Evolutionary conservation across 2,113 vertebrate genomes (phyloP), one percentile per base, ranked within the genome.

Genomic region (Podiceps cristatus): DNA sequence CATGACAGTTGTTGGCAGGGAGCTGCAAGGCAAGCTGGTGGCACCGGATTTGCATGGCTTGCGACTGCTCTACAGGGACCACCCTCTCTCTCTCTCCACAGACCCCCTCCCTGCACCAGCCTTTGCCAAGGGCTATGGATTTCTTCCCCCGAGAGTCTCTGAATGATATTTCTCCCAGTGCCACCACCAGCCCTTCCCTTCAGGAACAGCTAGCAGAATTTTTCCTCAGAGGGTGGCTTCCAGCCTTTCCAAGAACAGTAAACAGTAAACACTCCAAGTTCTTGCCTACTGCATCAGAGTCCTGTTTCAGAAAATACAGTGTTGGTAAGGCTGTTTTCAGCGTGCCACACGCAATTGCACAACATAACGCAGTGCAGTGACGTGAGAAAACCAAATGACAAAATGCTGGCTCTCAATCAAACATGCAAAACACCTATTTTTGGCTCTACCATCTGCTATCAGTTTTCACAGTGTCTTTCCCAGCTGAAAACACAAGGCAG

Each of bases 391-490:
- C 86, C 47, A 93, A 95, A 97, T 73, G 86, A 94, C 95, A 96
- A 97, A 94, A 97, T 90, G 22, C 89, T 97, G 96, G 95, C 93
- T 91, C 73, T 56, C 73, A 58, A 52, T 91, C 96, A 97, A 95
- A 75, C 86, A 91, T 76, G 77, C 90, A 86, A 97, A 94, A 66
- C 77, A 94, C 91, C 90, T 97, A 95, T 93, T 97, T 97, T 97
- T 10, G 3, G 86, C 62, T 93, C 86, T 24, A 62, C 89, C 95
- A 95, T 96, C 89, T 97, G 97, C 89, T 95, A 59, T 96, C 9
- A 18, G 80, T 95, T 97, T 96, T 80, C 63, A 85, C 37, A 76
- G 71, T 56, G 79, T 87, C 84, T 97, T 95, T 96, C 58, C 77
- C 91, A 94, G 95, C 58, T 97, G 91, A 95, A 96, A 96, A 95